Conservation (phyloP, 2,797 vertebrate genomes). For the Lagorchestes hirsutus region DNA sequence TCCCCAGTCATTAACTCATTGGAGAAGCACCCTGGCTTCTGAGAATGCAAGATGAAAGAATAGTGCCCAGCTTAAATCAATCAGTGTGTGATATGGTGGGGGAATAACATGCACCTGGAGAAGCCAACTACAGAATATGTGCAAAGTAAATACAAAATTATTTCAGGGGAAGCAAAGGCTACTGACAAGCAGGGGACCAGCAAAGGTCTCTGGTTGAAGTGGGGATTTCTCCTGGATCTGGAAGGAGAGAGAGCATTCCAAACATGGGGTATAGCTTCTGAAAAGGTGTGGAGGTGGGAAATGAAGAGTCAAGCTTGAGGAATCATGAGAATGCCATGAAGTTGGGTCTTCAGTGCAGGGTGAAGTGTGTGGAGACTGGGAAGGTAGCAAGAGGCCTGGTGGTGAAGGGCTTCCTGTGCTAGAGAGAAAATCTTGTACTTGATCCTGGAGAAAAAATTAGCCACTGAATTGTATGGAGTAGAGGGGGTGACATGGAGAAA, state of each 20-base stretch:
- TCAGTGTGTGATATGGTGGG: not conserved
- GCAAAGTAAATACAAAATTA: not conserved
- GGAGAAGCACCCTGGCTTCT: too few relatives aligned
- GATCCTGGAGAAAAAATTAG: not conserved
- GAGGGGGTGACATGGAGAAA: too few relatives aligned
- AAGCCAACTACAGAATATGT: not conserved
- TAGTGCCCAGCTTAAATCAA: not conserved
- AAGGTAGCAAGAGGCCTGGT: not conserved
- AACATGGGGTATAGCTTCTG: not conserved
- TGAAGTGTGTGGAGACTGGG: not conserved
- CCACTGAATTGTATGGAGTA: not conserved
- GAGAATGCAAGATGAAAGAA: not conserved
- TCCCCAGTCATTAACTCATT: not conserved
- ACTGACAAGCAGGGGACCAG: not conserved
- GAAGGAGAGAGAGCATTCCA: not conserved
- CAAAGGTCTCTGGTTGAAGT: not conserved
- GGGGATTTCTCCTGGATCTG: not conserved
- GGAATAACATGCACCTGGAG: not conserved
- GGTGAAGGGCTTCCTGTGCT: not conserved
- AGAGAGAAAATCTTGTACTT: not conserved
- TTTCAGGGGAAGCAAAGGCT: not conserved
- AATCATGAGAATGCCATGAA: not conserved
- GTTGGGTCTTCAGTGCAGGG: not conserved
- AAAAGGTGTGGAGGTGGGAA: not conserved
- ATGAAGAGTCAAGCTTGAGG: not conserved